These are phyloP conservation scores for Cathartes aura DNA, from an alignment of 2,113 vertebrate species.

Conservation along the genomic window DNA sequence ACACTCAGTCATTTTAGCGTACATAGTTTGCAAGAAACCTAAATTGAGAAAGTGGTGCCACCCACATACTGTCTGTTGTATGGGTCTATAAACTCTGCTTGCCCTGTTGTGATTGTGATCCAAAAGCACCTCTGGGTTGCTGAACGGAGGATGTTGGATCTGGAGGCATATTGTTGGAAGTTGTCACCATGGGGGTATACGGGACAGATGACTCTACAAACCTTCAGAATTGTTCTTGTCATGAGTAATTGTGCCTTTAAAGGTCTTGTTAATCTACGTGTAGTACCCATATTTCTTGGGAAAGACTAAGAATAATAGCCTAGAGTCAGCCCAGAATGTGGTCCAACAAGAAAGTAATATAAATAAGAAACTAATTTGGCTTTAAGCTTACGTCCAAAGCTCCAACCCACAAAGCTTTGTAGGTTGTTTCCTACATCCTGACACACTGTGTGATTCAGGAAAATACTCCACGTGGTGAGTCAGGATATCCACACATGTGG, in stretches of 20 bases:
- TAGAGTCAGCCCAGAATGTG: not conserved
- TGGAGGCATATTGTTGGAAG: not conserved
- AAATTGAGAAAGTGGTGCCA: not conserved
- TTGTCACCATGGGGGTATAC: accelerated
- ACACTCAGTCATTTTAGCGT: not conserved
- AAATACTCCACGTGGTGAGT: not conserved
- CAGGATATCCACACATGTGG: not conserved
- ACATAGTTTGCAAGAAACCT: not conserved
- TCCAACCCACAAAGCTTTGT: not conserved
- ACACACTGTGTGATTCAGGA: not conserved
- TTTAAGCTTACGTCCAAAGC: not conserved
- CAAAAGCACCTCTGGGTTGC: not conserved
- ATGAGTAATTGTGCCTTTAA: not conserved
- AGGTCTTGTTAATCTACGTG: not conserved
- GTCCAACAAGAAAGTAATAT: not conserved
- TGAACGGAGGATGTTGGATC: not conserved
- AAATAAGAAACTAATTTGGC: not conserved
- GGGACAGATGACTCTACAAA: not conserved
- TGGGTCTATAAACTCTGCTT: not conserved
- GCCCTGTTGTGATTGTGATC: not conserved
- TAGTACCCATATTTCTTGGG: not conserved
- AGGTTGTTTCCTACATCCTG: not conserved
- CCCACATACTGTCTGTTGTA: not conserved
- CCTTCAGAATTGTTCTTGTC: not conserved
- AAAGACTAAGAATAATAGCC: not conserved